Evolutionary conservation across 1,140 invertebrate genomes (phyloP).

Genomic region (Eumaeus atala): DNA sequence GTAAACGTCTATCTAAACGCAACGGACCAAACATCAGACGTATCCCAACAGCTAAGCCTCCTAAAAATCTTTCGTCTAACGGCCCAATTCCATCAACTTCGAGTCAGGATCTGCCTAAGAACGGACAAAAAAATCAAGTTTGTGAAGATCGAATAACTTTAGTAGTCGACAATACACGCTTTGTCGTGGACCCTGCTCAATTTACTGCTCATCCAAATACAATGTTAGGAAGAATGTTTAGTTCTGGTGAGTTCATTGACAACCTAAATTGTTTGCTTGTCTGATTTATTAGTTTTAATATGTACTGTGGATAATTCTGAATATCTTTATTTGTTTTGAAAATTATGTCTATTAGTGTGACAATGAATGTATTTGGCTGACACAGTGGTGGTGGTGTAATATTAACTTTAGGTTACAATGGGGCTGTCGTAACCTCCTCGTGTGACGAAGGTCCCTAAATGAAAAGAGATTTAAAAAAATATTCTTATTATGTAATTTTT

Average conservation of each 20-base stretch:
- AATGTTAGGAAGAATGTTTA: constrained; percentile 97
- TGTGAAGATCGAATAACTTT: constrained; percentile 89
- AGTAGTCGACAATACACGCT: constrained; percentile 94
- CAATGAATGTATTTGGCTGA: too few species aligned
- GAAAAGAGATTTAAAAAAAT: too few species aligned
- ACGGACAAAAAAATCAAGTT: constrained; percentile 48
- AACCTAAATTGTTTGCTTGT: neutral
- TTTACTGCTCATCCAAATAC: constrained; percentile 95
- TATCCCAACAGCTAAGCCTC: constrained; percentile 39
- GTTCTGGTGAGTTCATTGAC: constrained; percentile 78
- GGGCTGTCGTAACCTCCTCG: too few species aligned
- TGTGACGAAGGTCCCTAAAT: too few species aligned
- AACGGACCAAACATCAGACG: constrained; percentile 43
- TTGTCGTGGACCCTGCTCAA: constrained; percentile 92
- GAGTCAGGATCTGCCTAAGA: constrained; percentile 45
- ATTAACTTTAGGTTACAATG: too few species aligned
- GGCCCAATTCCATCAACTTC: constrained; percentile 52
- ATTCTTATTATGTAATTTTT: too few species aligned
- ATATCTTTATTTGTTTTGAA: too few species aligned
- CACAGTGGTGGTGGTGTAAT: too few species aligned
- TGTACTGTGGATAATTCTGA: too few species aligned
- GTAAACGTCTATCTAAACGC: constrained; percentile 58
- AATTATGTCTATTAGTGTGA: too few species aligned
- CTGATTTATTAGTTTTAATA: too few species aligned
- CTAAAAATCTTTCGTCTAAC: constrained; percentile 43